Evolutionary conservation across 2,888 invertebrate species (phyloP), one percentile per base, ranked within the genome.

Genomic region (Catocala fraxini): DNA sequence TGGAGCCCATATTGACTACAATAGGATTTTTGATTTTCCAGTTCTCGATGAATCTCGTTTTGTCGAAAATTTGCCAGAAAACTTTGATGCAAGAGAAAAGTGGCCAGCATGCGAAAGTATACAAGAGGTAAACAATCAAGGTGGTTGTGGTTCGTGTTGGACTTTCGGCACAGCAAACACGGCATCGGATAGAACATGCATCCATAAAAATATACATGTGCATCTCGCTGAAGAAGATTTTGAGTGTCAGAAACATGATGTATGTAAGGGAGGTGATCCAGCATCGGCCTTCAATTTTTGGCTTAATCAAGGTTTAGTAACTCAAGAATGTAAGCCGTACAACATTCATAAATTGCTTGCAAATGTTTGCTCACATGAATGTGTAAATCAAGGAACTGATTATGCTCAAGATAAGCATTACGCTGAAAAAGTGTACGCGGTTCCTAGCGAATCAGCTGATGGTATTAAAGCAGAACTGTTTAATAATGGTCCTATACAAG

Each of bases 161-260:
- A 1, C 66, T 0, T 74, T 74, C 5, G 73, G 56, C 33, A 6
- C 52, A 0, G 75, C 48, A 0, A 62, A 35, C 0, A 33, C 61
- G 42, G 75, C 71, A 0, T 68, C 74, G 4, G 73, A 74, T 15
- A 64, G 74, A 59, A 67, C 52, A 4, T 74, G 74, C 33, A 75
- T 74, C 1, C 70, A 63, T 13, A 71, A 59, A 52, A 11, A 48
- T 7, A 5, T 47, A 47, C 42, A 62, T 4, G 65, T 72, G 0
- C 35, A 41, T 4, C 65, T 72, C 25, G 47, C 71, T 15, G 69
- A 69, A 59, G 57, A 72, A 60, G 71, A 72, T 43, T 49, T 72
- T 0, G 34, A 59, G 12, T 72, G 73, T 59, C 0, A 0, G 0
- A 0, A 47, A 4, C 0, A 6, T 0, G 0, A 39, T 0, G 59